Percentiles rank a stretch among this genome's conserved stretches.
Conservation (phyloP, 2,797 vertebrate genomes). For the Eulemur mongoz region DNA sequence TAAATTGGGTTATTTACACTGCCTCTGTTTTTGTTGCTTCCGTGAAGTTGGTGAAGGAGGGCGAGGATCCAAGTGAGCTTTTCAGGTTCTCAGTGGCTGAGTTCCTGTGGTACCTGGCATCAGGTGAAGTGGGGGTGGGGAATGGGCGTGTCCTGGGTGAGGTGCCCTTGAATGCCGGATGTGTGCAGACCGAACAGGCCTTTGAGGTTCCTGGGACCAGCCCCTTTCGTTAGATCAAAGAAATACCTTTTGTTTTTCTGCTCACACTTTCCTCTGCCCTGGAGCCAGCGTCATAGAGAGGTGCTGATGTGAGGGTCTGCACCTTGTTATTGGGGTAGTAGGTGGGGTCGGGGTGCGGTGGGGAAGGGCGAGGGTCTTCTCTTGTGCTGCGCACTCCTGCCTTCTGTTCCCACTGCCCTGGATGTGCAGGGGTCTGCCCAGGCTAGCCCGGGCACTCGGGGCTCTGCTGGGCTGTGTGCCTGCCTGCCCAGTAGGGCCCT, state of each 20-base stretch:
- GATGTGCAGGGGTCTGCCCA: not conserved
- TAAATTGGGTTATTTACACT: slow-evolving; percentile 66
- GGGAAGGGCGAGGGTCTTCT: not conserved
- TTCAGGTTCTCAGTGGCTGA: not conserved
- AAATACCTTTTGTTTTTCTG: slow-evolving; percentile 72
- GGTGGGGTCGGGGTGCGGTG: not conserved
- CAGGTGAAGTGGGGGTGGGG: slow-evolving; percentile 3
- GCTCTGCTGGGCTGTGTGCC: not conserved
- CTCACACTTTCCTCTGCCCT: slow-evolving; percentile 62
- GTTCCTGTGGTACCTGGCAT: not conserved
- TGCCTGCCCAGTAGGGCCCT: not conserved
- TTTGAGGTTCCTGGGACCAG: slow-evolving; percentile 66
- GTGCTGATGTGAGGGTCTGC: slow-evolving; percentile 62
- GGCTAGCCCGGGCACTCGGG: slow-evolving; percentile 25
- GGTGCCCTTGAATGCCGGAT: slow-evolving; percentile 43
- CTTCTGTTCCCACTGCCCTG: not conserved
- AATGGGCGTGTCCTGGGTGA: not conserved
- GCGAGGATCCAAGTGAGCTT: slow-evolving; percentile 26
- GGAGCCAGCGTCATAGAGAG: slow-evolving; percentile 68
- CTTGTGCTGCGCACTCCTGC: not conserved
- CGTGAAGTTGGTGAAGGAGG: not conserved
- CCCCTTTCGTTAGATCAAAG: slow-evolving; percentile 76
- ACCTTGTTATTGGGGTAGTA: slow-evolving; percentile 30
- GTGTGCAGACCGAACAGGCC: slow-evolving; percentile 16
- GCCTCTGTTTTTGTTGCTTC: slow-evolving; percentile 33